Evolutionary conservation across 1,140 invertebrate species (phyloP), one percentile per base, ranked within the genome.

Genomic region (Hormaphis cornu): DNA sequence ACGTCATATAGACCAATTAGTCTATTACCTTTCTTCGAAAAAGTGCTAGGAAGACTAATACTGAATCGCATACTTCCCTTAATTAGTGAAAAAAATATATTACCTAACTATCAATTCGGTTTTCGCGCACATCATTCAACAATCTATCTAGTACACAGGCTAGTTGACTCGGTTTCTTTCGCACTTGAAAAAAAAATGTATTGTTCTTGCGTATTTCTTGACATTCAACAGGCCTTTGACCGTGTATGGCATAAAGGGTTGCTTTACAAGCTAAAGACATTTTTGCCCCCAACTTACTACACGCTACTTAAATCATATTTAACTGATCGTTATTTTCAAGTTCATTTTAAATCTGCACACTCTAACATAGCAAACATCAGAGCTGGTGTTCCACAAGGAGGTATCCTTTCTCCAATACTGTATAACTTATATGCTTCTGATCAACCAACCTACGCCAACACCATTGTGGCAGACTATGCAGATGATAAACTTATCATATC

Each of bases 191-290:
- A 69, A n/a, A 69, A 69, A 46, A 16, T 20, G 44, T 73, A 72
- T 35, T 75, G 72, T 56, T 72, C 71, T 52, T 75, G 72, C n/a
- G 72, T 74, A 2, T 75, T 77, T 48, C 71, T 77, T 1, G 76
- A 78, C 33, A 73, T 77, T 0, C 48, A 71, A 44, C 75, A 77
- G 70, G 76, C 77, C 0, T 77, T 78, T 63, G 75, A 78, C 66
- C 71, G 72, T 54, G 74, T 79, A 0, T 78, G 76, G 76, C 74
- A 75, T 30, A 20, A 66, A 6, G 73, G 76, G 1, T 66, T 78
- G 0, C 14, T 76, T 0, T 72, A 58, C 30, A 78, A 77, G 69
- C 44, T 78, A 73, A 44, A 76, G 73, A 73, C 30, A 73, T 56
- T 69, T 35, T 42, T 40, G 42, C 48, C 48, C 33, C 59, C 18